Evolutionary conservation across 2,797 vertebrate species (phyloP).

Genomic region (Peromyscus eremicus): DNA sequence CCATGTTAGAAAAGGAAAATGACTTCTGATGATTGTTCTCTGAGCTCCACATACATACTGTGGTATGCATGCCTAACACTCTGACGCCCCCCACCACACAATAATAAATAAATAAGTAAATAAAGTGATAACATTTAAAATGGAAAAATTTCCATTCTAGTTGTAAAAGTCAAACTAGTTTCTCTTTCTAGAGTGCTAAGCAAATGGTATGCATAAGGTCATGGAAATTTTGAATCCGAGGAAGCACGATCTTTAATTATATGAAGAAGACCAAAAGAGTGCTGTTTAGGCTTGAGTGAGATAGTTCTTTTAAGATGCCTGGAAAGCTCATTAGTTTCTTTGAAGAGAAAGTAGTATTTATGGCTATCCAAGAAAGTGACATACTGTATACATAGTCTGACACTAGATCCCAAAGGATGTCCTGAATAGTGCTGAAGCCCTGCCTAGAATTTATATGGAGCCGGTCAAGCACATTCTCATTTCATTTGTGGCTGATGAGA

Average conservation of each 20-base stretch:
- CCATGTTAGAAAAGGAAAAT: not conserved
- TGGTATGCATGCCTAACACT: not conserved
- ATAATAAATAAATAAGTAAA: not conserved
- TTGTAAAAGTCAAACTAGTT: not conserved
- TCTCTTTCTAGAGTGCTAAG: not conserved
- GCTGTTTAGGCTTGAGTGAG: not conserved
- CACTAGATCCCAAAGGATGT: not conserved
- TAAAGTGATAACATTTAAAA: not conserved
- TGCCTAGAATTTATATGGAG: slow-evolving; percentile 4
- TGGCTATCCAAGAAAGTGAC: not conserved
- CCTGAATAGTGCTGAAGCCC: not conserved
- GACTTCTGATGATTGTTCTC: not conserved
- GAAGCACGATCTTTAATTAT: not conserved
- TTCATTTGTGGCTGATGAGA: slow-evolving; percentile 41
- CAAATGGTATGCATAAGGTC: not conserved
- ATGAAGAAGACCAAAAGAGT: not conserved
- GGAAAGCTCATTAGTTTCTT: not conserved
- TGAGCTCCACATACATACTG: not conserved
- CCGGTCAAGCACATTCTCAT: not conserved
- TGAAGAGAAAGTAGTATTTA: not conserved
- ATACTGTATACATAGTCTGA: not conserved
- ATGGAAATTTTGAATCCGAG: slow-evolving; percentile 18
- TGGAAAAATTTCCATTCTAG: not conserved
- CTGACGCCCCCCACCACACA: not conserved
- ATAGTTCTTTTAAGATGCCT: not conserved